Evolutionary conservation across 2,888 invertebrate genomes (phyloP), one percentile per base, ranked within the genome.

Genomic region (Xestia xanthographa): DNA sequence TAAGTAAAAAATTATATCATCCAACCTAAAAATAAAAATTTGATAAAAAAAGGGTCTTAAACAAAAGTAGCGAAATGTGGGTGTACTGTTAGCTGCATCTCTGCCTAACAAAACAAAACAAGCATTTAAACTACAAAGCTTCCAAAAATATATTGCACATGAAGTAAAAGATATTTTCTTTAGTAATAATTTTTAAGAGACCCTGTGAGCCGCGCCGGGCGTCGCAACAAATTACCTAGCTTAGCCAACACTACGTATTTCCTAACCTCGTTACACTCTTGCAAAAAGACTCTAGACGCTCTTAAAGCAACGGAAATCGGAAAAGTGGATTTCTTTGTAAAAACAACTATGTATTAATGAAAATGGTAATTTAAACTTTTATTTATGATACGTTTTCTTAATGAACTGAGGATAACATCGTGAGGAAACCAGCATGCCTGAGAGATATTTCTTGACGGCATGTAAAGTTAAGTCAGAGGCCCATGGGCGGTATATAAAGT

Each of bases 151-250:
- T n/a, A 38, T 62, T 62, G 38, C 12, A 1, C 12, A 41, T 34
- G 6, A 43, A 43, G 0, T 43, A 34, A 29, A 38, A n/a, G 1
- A 41, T 41, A 73, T 56, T 50, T 67, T 26, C 8, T 0, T 5
- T 17, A 34, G 26, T 9, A 14, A 34, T 41, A 17, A 72, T 66
- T 38, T 38, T 20, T 73, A 41, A 53, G 50, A 66, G 38, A 22
- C 5, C 50, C 38, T 14, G 56, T 48, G 62, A 12, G 56, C 66
- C 41, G 17, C 34, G 62, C n/a, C 0, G 34, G 8, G 34, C 41
- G 48, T 67, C 67, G 20, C 67, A 34, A 58, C 74, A 63, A 74
- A 79, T 68, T 79, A 79, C 48, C 48, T 43, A 72, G 45, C 29
- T 45, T n/a, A 63, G 26, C 62, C 38, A 53, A 34, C 43, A 38